These are phyloP conservation scores for Calephelis virginiensis DNA, from an alignment of 1,140 invertebrate species.

Conservation along the genomic window DNA sequence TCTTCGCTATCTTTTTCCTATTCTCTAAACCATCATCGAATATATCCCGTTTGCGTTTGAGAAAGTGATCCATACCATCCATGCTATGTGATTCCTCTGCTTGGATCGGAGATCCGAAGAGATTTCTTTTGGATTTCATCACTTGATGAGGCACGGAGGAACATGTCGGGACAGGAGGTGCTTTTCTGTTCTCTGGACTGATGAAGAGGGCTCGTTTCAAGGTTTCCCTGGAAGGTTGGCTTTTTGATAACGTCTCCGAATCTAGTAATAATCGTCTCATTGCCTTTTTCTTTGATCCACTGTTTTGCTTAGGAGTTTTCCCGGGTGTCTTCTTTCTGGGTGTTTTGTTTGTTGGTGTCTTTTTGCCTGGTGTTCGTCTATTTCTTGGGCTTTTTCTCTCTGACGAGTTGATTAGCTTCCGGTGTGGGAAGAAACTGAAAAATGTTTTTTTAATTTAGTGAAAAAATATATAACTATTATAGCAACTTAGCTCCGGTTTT, in stretches of 20 bases:
- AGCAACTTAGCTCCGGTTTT: background rate
- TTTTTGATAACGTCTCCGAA: slow-evolving; percentile 47
- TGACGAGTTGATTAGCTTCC: slow-evolving; percentile 62
- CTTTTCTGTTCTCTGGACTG: slow-evolving; percentile 78
- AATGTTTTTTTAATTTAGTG: slow-evolving; percentile 34
- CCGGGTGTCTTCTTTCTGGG: slow-evolving; percentile 69
- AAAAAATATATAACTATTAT: background rate
- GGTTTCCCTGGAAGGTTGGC: slow-evolving; percentile 70
- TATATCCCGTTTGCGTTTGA: slow-evolving; percentile 76
- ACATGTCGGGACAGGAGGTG: slow-evolving; percentile 46
- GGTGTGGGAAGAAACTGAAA: slow-evolving; percentile 73
- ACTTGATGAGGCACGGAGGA: slow-evolving; percentile 59
- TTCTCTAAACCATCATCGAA: slow-evolving; percentile 76
- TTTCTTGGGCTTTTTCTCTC: slow-evolving; percentile 71
- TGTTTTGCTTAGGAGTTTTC: slow-evolving; percentile 69
- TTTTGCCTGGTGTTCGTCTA: slow-evolving; percentile 64
- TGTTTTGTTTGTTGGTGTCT: slow-evolving; percentile 59
- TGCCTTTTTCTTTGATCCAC: slow-evolving; percentile 74
- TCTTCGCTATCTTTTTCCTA: slow-evolving; percentile 79
- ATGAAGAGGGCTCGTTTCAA: slow-evolving; percentile 83
- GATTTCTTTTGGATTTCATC: slow-evolving; percentile 78
- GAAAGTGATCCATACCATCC: slow-evolving; percentile 61
- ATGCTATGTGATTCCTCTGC: slow-evolving; percentile 56
- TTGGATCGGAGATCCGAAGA: slow-evolving; percentile 78
- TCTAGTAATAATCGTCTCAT: slow-evolving; percentile 60